These are phyloP conservation scores for Allolobophora icterica DNA, from an alignment of 2,888 invertebrate species.

Conservation along the genomic window DNA sequence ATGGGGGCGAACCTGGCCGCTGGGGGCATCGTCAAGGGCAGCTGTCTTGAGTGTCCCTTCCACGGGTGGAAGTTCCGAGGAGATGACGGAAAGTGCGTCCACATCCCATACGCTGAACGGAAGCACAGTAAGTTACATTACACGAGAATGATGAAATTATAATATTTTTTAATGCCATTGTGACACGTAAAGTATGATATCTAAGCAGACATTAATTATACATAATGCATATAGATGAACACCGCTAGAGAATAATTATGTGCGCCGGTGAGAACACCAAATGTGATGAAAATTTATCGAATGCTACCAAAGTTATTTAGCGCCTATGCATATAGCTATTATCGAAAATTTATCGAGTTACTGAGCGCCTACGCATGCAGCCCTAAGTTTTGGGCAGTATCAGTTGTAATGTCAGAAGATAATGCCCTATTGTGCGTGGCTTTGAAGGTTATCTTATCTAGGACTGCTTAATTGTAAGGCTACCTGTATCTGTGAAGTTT, in stretches of 20 bases:
- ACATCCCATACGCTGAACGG: slow-evolving; percentile 73
- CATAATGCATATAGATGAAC: neutral
- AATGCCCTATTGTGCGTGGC: neutral
- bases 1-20: slow-evolving; percentile 84
- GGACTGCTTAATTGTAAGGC: neutral
- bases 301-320: neutral
- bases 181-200: neutral
- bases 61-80: slow-evolving; percentile 85
- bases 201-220: neutral
- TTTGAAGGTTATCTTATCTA: neutral
- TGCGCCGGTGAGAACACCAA: neutral
- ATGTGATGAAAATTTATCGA: neutral
- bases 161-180: neutral
- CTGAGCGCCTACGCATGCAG: neutral
- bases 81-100: slow-evolving; percentile 75
- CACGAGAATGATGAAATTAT: neutral
- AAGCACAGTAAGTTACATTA: slow-evolving; percentile 41
- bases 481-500: neutral
- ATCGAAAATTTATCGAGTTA: neutral
- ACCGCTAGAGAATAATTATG: neutral
- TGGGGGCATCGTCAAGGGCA: slow-evolving; percentile 76
- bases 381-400: neutral
- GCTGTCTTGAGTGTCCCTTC: slow-evolving; percentile 86
- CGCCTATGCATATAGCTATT: neutral
- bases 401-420: neutral